Evolutionary conservation across 2,888 invertebrate species (phyloP).

Genomic region (Allolobophora icterica): DNA sequence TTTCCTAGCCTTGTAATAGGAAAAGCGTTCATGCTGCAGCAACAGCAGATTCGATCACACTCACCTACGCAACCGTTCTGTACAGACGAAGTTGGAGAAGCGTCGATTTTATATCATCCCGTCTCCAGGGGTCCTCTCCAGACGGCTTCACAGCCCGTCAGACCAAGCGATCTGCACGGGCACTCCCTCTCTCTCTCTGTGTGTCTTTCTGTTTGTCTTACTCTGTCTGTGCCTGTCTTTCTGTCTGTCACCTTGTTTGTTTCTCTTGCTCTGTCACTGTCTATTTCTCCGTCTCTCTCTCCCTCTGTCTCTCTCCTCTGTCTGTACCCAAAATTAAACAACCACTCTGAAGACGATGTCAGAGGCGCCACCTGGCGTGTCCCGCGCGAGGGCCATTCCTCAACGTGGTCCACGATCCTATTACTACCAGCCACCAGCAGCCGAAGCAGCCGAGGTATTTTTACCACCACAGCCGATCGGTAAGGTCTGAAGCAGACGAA

Average conservation of each 20-base stretch:
- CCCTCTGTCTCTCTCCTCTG: background rate
- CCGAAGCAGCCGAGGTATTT: background rate
- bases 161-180: background rate
- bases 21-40: background rate
- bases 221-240: background rate
- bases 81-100: background rate
- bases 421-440: background rate
- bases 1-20: background rate
- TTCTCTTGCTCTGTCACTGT: no score
- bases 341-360: background rate
- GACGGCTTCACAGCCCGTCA: background rate
- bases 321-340: background rate
- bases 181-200: no score
- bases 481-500: background rate
- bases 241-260: background rate
- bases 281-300: background rate
- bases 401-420: background rate
- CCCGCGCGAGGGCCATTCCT: background rate
- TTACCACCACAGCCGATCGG: background rate
- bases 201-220: background rate
- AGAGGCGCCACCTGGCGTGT: background rate
- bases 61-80: background rate
- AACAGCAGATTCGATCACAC: background rate
- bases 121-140: background rate
- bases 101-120: background rate